A percentile compares a stretch with the other conserved stretches of the same genome.
These are phyloP conservation scores for Ganaspis brasiliensis DNA, from an alignment of 2,888 invertebrate species.

Conservation along the genomic window DNA sequence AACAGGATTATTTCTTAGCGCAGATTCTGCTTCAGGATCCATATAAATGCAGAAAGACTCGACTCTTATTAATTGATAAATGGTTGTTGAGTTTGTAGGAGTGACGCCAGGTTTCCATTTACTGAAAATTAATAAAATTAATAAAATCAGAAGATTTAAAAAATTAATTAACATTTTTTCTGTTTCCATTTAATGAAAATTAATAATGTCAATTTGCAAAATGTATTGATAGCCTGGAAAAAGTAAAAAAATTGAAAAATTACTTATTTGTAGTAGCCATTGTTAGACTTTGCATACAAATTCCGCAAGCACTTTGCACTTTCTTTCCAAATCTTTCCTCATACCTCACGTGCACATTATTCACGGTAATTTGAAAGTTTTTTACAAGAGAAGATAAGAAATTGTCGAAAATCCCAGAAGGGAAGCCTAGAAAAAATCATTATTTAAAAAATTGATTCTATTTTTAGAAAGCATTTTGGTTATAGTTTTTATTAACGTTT, in stretches of 20 bases:
- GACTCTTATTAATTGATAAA: conserved; percentile 89
- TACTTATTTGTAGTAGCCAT: conserved; percentile 91
- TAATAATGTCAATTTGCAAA: too few species aligned
- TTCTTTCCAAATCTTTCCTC: conserved; percentile 88
- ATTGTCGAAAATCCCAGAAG: conserved; percentile 87
- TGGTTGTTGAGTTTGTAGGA: conserved; percentile 83
- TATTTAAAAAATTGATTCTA: too few species aligned
- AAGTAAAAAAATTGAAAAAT: conserved; percentile 56
- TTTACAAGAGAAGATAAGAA: conserved; percentile 89
- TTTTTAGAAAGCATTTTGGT: too few species aligned
- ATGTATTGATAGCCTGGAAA: too few species aligned
- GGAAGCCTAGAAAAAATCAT: conserved; percentile 81
- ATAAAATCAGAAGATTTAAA: background rate
- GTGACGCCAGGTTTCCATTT: conserved; percentile 90
- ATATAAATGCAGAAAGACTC: conserved; percentile 90
- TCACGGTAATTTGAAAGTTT: conserved; percentile 89
- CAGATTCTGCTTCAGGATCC: conserved; percentile 84
- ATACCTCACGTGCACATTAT: conserved; percentile 90
- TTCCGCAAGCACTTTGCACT: conserved; percentile 87
- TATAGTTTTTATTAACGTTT: too few species aligned
- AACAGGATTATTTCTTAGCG: conserved; percentile 64
- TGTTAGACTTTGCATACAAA: conserved; percentile 89
- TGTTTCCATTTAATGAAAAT: too few species aligned
- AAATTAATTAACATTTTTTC: too few species aligned
- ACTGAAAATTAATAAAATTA: conserved; percentile 77